phyloP scores from a whole-genome alignment of 2,113 vertebrate species.

The Podiceps cristatus region DNA sequence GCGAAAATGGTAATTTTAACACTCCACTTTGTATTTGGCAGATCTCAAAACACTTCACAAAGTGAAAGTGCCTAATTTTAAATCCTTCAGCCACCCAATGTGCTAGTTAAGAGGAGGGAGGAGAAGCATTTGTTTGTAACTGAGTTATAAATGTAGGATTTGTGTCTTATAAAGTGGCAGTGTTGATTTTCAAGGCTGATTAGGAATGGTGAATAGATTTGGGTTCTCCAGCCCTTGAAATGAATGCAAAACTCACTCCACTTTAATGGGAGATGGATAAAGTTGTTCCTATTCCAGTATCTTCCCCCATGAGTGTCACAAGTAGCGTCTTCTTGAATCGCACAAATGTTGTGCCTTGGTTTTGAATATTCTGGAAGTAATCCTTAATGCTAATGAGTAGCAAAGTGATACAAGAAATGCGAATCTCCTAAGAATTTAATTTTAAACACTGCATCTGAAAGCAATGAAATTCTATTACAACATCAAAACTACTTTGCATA shows the following conservation, averaged over 20 bases:
- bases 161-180: not conserved
- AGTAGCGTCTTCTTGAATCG: not conserved
- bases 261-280: not conserved
- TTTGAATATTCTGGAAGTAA: not conserved
- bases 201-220: not conserved
- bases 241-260: not conserved
- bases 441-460: conserved; percentile 15
- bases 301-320: not conserved
- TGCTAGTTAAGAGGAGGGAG: not conserved
- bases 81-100: not conserved
- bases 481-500: conserved; percentile 41
- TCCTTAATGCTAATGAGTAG: not conserved
- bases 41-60: not conserved
- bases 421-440: conserved; percentile 32
- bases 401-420: not conserved
- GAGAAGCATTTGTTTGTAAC: not conserved
- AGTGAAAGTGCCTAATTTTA: not conserved
- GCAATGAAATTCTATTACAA: conserved; percentile 17
- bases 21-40: not conserved
- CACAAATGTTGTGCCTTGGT: not conserved
- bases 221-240: not conserved
- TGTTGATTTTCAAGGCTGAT: not conserved
- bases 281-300: not conserved
- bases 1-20: not conserved
- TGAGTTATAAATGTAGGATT: not conserved